phyloP scores from a whole-genome alignment of 2,113 vertebrate species.

The Tauraco erythrolophus region DNA sequence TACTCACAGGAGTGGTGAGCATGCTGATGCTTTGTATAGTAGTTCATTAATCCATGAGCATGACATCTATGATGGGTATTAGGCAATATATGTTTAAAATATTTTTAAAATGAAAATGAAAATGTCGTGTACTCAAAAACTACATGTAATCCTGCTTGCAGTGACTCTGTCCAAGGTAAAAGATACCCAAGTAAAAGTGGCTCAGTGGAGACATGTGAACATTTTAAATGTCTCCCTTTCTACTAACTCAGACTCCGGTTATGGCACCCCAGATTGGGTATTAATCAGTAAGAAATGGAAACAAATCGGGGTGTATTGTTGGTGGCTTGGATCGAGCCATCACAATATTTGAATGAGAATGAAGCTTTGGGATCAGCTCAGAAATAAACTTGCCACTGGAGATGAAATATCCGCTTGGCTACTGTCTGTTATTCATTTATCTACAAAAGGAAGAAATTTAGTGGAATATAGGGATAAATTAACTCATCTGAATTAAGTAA shows the following conservation, averaged over 20 bases:
- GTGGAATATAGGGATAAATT: background rate
- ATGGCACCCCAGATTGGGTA: background rate
- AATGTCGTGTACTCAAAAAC: background rate
- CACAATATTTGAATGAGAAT: background rate
- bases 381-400: background rate
- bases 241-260: accelerated
- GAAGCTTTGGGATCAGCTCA: background rate
- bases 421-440: background rate
- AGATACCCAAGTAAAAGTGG: background rate
- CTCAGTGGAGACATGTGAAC: background rate
- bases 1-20: background rate
- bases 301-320: background rate
- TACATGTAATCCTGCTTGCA: background rate
- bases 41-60: background rate
- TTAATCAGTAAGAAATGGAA: background rate
- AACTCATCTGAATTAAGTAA: background rate
- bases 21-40: background rate
- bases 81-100: background rate
- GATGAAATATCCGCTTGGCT: background rate
- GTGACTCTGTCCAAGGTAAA: background rate
- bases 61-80: background rate
- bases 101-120: background rate
- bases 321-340: background rate
- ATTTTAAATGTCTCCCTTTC: background rate
- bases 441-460: background rate